Evolutionary conservation across 2,888 invertebrate species (phyloP).

Genomic region (Beris chalybata): DNA sequence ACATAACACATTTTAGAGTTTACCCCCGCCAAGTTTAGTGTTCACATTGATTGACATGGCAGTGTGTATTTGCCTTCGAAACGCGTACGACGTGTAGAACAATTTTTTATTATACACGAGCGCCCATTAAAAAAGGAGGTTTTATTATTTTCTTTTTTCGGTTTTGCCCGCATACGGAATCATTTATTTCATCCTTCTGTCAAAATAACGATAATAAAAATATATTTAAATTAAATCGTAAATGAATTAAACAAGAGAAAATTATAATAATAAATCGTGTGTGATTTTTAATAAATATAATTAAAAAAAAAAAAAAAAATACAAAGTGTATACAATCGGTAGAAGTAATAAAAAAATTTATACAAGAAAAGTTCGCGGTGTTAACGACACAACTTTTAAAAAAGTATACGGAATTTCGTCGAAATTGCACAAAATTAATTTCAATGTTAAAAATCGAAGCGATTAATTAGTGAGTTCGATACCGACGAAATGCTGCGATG

Average conservation of each 20-base stretch:
- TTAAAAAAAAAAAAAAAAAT: constrained; percentile 35
- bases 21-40: constrained; percentile 52
- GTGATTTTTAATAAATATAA: constrained; percentile 40
- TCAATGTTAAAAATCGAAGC: too few relatives aligned
- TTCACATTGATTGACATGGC: constrained; percentile 55
- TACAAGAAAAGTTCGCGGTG: constrained; percentile 21
- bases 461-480: too few relatives aligned
- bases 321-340: constrained; percentile 40
- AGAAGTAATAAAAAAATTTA: constrained; percentile 35
- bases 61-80: constrained; percentile 59
- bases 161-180: constrained; percentile 6
- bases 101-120: constrained; percentile 37
- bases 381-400: too few relatives aligned
- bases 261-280: constrained; percentile 34
- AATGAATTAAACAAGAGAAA: constrained; percentile 30
- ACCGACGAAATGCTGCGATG: background rate
- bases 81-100: constrained; percentile 56
- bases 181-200: constrained; percentile 28
- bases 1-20: constrained; percentile 17
- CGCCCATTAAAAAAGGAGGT: constrained; percentile 32
- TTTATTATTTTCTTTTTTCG: constrained; percentile 35
- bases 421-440: too few relatives aligned
- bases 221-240: constrained; percentile 35
- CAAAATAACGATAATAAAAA: constrained; percentile 31
- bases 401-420: too few relatives aligned